These are phyloP conservation scores for Eudemis profundana DNA, from an alignment of 2,888 invertebrate genomes.

Conservation along the genomic window DNA sequence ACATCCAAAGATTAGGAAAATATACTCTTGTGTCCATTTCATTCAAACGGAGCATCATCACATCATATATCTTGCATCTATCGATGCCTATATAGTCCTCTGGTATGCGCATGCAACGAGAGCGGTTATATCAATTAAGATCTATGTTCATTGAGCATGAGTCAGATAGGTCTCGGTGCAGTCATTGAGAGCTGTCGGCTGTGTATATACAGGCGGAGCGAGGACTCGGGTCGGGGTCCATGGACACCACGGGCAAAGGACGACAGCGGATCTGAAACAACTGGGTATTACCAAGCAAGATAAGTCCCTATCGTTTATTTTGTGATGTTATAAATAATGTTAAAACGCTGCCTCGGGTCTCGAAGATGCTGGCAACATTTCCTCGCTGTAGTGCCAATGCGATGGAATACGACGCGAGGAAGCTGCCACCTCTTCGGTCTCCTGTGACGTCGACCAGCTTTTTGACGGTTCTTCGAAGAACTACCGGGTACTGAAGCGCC, in stretches of 20 bases:
- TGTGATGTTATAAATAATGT: no score
- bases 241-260: background rate
- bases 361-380: no score
- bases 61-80: constrained; percentile 32
- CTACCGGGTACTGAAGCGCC: no score
- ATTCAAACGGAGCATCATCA: constrained; percentile 5
- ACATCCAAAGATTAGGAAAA: background rate
- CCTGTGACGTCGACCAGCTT: no score
- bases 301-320: no score
- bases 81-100: constrained; percentile 17
- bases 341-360: no score
- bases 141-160: constrained; percentile 79
- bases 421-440: no score
- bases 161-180: constrained; percentile 61
- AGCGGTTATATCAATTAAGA: constrained; percentile 74
- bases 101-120: constrained; percentile 46
- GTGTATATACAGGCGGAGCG: constrained; percentile 24
- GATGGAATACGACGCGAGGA: no score
- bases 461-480: no score
- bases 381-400: no score
- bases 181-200: constrained; percentile 67
- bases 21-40: background rate
- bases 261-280: constrained; percentile 29
- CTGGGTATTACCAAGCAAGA: no score
- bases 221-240: constrained; percentile 30